Percentiles rank a stretch among this genome's conserved stretches.
Evolutionary conservation across 2,888 invertebrate genomes (phyloP).

Genomic region (Phalera bucephala): DNA sequence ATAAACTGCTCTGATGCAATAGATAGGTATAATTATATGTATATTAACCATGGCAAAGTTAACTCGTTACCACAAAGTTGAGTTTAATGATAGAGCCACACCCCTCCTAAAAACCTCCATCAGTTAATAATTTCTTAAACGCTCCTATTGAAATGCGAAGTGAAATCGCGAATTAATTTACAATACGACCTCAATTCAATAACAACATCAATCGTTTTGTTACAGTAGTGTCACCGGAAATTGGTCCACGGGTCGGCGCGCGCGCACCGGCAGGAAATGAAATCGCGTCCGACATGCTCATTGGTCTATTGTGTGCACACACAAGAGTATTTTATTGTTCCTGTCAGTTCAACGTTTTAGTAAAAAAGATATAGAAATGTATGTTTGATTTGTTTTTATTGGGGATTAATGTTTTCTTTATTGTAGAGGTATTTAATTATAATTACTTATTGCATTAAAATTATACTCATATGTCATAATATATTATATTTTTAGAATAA

Average conservation of each 20-base stretch:
- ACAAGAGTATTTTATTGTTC: slow-evolving; percentile 15
- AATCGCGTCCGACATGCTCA: slow-evolving; percentile 73
- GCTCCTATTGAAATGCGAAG: slow-evolving; percentile 5
- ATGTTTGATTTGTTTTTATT: no score
- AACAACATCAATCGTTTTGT: slow-evolving; percentile 41
- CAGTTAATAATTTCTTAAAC: neutral
- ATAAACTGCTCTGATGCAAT: no score
- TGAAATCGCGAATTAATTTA: slow-evolving; percentile 36
- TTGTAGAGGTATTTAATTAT: no score
- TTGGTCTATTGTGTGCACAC: slow-evolving; percentile 66
- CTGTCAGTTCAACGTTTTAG: neutral
- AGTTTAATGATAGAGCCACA: neutral
- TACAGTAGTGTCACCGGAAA: slow-evolving; percentile 60
- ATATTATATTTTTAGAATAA: no score
- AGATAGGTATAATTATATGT: no score
- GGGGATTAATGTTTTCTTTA: no score
- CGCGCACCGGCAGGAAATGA: slow-evolving; percentile 73
- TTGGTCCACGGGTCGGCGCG: slow-evolving; percentile 71
- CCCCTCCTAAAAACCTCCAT: neutral
- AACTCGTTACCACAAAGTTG: no score
- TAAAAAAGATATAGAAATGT: no score
- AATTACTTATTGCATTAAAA: no score
- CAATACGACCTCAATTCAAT: slow-evolving; percentile 35
- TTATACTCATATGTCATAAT: no score
- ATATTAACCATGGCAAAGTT: no score